Conservation (phyloP, 2,113 vertebrate species). For the Seriola rivoliana region DNA sequence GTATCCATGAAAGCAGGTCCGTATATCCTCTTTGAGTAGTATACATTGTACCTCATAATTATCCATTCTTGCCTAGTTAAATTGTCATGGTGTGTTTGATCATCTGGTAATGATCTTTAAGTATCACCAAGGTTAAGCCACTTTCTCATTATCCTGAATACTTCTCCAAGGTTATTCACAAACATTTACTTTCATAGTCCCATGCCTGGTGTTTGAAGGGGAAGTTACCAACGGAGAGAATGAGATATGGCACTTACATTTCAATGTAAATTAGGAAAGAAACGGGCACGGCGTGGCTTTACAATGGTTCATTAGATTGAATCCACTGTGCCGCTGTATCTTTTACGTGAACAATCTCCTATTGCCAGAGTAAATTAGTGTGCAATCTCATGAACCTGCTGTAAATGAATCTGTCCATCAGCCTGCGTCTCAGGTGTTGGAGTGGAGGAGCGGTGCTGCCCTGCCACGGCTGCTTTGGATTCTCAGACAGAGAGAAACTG, state of each 20-base stretch:
- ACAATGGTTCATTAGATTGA: conserved; percentile 73
- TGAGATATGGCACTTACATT: conserved; percentile 78
- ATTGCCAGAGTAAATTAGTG: conserved; percentile 78
- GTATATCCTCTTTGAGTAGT: conserved; percentile 20
- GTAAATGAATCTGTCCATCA: conserved; percentile 85
- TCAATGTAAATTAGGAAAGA: conserved; percentile 80
- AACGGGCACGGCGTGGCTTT: conserved; percentile 71
- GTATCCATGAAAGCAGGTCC: conserved; percentile 37
- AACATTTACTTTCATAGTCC: conserved; percentile 43
- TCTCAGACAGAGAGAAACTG: conserved; percentile 44
- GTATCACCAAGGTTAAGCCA: conserved; percentile 53
- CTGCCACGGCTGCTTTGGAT: conserved; percentile 45
- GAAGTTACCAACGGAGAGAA: conserved; percentile 55
- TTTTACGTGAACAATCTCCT: conserved; percentile 74
- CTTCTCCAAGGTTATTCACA: conserved; percentile 66
- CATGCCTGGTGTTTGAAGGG: conserved; percentile 32
- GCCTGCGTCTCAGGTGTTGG: conserved; percentile 55
- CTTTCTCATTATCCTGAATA: conserved; percentile 65
- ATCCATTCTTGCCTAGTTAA: conserved; percentile 40
- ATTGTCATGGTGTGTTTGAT: conserved; percentile 58
- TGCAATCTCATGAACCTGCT: conserved; percentile 57
- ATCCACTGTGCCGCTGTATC: conserved; percentile 64
- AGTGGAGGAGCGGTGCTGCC: conserved; percentile 27
- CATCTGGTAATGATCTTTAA: conserved; percentile 64
- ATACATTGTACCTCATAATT: conserved; percentile 55